Evolutionary conservation across 2,888 invertebrate species (phyloP).

Genomic region (Drosophila villosipedis): DNA sequence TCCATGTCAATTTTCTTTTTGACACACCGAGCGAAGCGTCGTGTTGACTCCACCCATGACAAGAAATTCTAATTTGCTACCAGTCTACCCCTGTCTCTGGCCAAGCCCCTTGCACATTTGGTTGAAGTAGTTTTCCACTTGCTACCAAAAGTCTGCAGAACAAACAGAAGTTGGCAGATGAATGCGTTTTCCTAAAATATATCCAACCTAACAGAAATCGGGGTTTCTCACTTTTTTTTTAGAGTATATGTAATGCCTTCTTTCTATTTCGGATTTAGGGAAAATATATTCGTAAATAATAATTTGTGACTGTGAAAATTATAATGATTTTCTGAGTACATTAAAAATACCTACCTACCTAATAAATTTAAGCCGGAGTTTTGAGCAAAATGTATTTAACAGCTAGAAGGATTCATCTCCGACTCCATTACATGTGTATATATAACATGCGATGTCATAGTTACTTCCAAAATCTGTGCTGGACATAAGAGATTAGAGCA

Average conservation of each 20-base stretch:
- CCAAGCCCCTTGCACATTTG: conserved; percentile 19
- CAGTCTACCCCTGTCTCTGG: background rate
- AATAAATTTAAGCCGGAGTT: background rate
- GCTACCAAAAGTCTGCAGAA: background rate
- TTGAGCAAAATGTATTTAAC: background rate
- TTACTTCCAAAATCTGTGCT: no score
- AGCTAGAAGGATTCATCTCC: background rate
- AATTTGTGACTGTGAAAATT: no score
- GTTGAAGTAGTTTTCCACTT: conserved; percentile 33
- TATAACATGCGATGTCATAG: no score
- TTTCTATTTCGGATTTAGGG: no score
- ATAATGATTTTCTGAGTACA: background rate
- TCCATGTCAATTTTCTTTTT: conserved; percentile 61
- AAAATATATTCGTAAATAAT: no score
- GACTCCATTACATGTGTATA: no score
- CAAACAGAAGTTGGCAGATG: background rate
- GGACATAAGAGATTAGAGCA: background rate
- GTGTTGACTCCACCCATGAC: conserved; percentile 14
- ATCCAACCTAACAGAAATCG: background rate
- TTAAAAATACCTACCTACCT: background rate
- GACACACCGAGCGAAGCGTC: conserved; percentile 39
- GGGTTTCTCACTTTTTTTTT: no score
- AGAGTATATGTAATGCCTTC: no score
- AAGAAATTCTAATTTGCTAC: conserved; percentile 7
- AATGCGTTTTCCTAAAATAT: background rate